These are phyloP conservation scores for Drosophila auraria DNA, from an alignment of 1,140 invertebrate genomes.

Conservation along the genomic window DNA sequence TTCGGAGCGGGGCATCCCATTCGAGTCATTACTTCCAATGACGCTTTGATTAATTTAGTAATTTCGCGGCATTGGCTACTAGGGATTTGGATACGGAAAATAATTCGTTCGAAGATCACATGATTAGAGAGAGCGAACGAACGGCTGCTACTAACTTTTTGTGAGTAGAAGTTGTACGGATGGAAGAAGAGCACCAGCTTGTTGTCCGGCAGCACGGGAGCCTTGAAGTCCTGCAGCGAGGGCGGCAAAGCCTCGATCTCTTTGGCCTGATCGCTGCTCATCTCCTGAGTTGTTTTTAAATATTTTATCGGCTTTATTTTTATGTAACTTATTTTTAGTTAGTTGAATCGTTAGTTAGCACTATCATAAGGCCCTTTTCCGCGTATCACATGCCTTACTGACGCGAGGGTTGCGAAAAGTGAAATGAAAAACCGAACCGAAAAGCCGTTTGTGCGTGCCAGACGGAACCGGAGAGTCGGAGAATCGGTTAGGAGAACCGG, in stretches of 20 bases:
- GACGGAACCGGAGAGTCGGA: constrained; percentile 4
- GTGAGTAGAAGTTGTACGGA: constrained; percentile 91
- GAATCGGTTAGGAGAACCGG: constrained; percentile 11
- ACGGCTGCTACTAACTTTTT: constrained; percentile 87
- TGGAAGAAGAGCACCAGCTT: constrained; percentile 89
- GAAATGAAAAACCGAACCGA: constrained; percentile 15
- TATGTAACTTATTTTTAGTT: constrained; percentile 20
- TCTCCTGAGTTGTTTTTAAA: not conserved
- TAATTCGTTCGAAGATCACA: constrained; percentile 52
- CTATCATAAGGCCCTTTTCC: constrained; percentile 32
- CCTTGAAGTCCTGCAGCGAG: constrained; percentile 61
- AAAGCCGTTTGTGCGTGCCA: constrained; percentile 44
- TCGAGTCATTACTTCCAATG: constrained; percentile 27
- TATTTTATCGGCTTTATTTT: not conserved
- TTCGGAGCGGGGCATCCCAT: constrained; percentile 13
- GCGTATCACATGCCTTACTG: constrained; percentile 42
- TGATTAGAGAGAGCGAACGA: constrained; percentile 48
- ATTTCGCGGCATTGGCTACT: constrained; percentile 46
- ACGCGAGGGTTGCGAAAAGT: constrained; percentile 31
- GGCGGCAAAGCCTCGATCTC: constrained; percentile 42
- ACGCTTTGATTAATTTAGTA: constrained; percentile 49
- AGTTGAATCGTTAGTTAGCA: constrained; percentile 2
- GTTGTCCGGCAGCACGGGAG: constrained; percentile 71
- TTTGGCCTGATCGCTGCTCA: constrained; percentile 36
- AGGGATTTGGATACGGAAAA: constrained; percentile 15